Percentiles rank a stretch among this genome's conserved stretches.
These are phyloP conservation scores for Papilio glaucus DNA, from an alignment of 1,140 invertebrate genomes.

Conservation along the genomic window DNA sequence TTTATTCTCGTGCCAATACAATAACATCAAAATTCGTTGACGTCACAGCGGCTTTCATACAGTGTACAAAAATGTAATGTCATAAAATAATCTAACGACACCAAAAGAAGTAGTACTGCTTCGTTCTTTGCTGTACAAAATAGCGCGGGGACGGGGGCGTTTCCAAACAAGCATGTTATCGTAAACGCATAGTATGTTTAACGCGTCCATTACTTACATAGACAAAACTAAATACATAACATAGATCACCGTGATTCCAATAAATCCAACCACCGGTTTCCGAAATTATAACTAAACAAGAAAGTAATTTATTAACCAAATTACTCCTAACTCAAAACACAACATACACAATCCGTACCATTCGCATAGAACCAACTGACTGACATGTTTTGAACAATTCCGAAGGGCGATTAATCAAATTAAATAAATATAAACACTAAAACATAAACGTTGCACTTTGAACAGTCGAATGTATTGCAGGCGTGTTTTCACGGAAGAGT, in stretches of 20 bases:
- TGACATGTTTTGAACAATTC: conserved; percentile 7
- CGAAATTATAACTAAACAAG: neutral
- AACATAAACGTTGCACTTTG: conserved; percentile 17
- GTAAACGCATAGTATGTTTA: no score
- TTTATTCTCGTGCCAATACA: no score
- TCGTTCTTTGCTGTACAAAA: no score
- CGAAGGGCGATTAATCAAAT: conserved; percentile 16
- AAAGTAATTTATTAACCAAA: neutral
- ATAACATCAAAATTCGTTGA: no score
- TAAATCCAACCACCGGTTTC: neutral
- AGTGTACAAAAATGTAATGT: no score
- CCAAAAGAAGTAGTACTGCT: no score
- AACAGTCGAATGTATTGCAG: conserved; percentile 16
- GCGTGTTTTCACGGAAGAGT: conserved; percentile 24
- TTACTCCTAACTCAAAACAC: neutral
- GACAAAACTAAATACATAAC: neutral
- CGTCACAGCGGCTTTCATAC: no score
- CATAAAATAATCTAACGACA: no score
- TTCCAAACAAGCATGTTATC: no score
- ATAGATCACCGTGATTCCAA: neutral
- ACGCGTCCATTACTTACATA: neutral
- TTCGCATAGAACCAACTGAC: neutral
- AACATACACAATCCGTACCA: neutral
- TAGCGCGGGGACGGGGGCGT: no score
- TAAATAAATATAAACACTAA: conserved; percentile 21